These are phyloP conservation scores for Colinus virginianus DNA, from an alignment of 2,113 vertebrate species.

Conservation along the genomic window DNA sequence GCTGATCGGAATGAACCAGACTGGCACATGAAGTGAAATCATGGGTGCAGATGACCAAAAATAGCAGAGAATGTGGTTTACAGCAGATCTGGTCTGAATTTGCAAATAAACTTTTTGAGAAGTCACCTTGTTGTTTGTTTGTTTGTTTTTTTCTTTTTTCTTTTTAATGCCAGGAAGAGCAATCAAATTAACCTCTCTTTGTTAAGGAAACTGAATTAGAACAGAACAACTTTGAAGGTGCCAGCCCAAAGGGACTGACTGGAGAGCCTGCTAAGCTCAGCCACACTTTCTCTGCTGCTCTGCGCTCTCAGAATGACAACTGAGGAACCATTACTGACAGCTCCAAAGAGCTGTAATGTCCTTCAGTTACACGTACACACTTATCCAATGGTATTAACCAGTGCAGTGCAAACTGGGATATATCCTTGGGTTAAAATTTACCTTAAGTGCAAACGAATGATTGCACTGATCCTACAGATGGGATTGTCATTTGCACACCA, in stretches of 20 bases:
- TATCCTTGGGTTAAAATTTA: neutral
- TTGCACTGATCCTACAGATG: neutral
- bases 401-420: constrained; percentile 7
- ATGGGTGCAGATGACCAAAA: constrained; percentile 19
- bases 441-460: neutral
- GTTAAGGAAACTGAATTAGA: constrained; percentile 11
- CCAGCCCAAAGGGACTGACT: neutral
- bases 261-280: neutral
- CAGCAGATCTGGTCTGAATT: neutral
- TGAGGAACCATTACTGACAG: neutral
- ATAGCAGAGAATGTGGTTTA: neutral
- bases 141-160: neutral
- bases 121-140: neutral
- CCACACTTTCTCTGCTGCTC: neutral
- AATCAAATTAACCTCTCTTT: neutral
- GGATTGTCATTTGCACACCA: neutral
- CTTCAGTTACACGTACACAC: neutral
- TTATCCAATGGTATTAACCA: neutral
- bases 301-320: neutral
- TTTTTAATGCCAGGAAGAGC: neutral
- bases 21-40: neutral
- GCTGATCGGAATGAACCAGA: neutral
- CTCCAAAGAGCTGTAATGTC: neutral
- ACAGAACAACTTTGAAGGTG: neutral
- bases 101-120: neutral